Evolutionary conservation across 2,888 invertebrate species (phyloP).

Genomic region (Brachylomia viminalis): DNA sequence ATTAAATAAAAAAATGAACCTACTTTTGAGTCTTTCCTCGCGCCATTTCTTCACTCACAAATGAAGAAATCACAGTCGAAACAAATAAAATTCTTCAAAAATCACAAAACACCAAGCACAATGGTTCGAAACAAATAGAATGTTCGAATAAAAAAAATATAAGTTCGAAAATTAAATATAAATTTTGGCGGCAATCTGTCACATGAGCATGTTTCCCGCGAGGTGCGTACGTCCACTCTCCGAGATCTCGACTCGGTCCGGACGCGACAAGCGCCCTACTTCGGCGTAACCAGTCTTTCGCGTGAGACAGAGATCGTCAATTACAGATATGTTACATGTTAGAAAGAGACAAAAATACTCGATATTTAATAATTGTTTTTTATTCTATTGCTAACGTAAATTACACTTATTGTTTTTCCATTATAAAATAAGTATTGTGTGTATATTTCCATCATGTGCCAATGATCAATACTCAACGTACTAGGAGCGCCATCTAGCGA

Average conservation of each 20-base stretch:
- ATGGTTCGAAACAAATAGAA: constrained; percentile 60
- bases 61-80: constrained; percentile 71
- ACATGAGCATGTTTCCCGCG: constrained; percentile 87
- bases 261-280: constrained; percentile 88
- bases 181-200: constrained; percentile 86
- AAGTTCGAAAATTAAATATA: constrained; percentile 75
- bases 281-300: constrained; percentile 84
- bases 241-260: constrained; percentile 87
- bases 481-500: constrained; percentile 64
- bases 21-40: constrained; percentile 84
- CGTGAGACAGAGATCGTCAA: constrained; percentile 82
- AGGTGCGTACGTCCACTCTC: constrained; percentile 88
- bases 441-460: background rate
- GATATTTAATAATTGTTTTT: constrained; percentile 14
- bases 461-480: constrained; percentile 33
- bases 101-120: constrained; percentile 78
- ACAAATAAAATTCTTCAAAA: constrained; percentile 60
- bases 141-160: constrained; percentile 52
- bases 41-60: constrained; percentile 80
- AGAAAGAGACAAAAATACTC: constrained; percentile 33
- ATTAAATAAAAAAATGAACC: constrained; percentile 67
- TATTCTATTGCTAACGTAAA: background rate
- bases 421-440: background rate
- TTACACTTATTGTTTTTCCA: background rate
- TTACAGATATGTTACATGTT: constrained; percentile 70